phyloP scores from a whole-genome alignment of 2,113 vertebrate genomes.

The Sinosuthora webbiana region DNA sequence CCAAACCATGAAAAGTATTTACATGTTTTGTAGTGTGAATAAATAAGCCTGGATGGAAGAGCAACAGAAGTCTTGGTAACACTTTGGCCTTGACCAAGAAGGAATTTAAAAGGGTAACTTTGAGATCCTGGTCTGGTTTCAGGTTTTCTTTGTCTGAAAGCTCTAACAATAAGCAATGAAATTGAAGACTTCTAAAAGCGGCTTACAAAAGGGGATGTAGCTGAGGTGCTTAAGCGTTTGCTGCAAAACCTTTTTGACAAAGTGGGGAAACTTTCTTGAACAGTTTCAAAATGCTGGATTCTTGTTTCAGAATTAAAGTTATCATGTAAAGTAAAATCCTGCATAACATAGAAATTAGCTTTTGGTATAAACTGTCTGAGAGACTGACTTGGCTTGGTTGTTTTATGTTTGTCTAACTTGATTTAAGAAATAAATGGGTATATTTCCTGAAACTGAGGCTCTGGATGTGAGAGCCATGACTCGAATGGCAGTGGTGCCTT shows the following conservation, averaged over 20 bases:
- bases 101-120: slow-evolving; percentile 69
- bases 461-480: neutral
- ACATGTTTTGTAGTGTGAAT: slow-evolving; percentile 69
- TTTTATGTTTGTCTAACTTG: neutral
- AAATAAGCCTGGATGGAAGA: slow-evolving; percentile 66
- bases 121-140: slow-evolving; percentile 68
- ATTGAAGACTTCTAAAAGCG: slow-evolving; percentile 5
- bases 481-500: neutral
- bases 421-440: neutral
- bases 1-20: slow-evolving; percentile 71
- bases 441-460: neutral
- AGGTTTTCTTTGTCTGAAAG: slow-evolving; percentile 61
- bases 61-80: slow-evolving; percentile 64
- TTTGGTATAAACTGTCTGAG: neutral
- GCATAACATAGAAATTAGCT: neutral
- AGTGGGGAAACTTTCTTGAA: slow-evolving; percentile 21
- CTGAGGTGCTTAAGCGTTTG: slow-evolving; percentile 1
- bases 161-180: slow-evolving; percentile 33
- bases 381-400: neutral
- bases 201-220: slow-evolving; percentile 15
- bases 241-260: neutral
- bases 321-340: neutral
- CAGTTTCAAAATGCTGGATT: neutral
- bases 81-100: slow-evolving; percentile 67
- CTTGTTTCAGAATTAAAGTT: neutral